phyloP scores from a whole-genome alignment of 2,888 invertebrate genomes.

The Catocala nupta region DNA sequence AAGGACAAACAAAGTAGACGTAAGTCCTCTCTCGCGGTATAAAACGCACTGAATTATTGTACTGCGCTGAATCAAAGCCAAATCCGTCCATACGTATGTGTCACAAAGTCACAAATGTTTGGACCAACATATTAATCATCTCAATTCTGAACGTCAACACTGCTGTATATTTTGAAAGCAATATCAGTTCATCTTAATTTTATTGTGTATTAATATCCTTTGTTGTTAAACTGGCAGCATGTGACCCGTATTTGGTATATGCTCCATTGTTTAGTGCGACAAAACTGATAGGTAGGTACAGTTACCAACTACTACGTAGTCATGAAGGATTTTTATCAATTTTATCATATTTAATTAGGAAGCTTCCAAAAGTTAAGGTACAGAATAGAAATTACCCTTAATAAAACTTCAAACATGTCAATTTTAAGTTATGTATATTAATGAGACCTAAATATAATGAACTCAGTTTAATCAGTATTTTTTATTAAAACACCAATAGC shows the following conservation, averaged over 20 bases:
- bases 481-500: too few species aligned
- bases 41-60: constrained; percentile 53
- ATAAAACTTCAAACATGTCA: too few species aligned
- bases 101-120: constrained; percentile 34
- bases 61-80: constrained; percentile 39
- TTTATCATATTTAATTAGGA: background rate
- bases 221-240: constrained; percentile 22
- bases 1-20: constrained; percentile 47
- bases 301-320: too few species aligned
- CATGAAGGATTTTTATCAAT: too few species aligned
- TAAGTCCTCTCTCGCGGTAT: constrained; percentile 45
- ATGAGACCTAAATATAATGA: too few species aligned
- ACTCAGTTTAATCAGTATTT: too few species aligned
- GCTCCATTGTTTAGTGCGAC: constrained; percentile 24
- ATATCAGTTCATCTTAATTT: constrained; percentile 12
- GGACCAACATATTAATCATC: constrained; percentile 28
- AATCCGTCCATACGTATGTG: constrained; percentile 24
- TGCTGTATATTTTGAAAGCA: background rate
- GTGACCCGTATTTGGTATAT: constrained; percentile 24
- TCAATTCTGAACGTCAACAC: constrained; percentile 15
- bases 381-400: too few species aligned
- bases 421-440: too few species aligned
- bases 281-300: constrained; percentile 19
- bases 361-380: too few species aligned
- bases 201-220: constrained; percentile 28